Base-by-base conservation (phyloP, 2,888 invertebrate genomes). In the Lacanobia oleracea region DNA sequence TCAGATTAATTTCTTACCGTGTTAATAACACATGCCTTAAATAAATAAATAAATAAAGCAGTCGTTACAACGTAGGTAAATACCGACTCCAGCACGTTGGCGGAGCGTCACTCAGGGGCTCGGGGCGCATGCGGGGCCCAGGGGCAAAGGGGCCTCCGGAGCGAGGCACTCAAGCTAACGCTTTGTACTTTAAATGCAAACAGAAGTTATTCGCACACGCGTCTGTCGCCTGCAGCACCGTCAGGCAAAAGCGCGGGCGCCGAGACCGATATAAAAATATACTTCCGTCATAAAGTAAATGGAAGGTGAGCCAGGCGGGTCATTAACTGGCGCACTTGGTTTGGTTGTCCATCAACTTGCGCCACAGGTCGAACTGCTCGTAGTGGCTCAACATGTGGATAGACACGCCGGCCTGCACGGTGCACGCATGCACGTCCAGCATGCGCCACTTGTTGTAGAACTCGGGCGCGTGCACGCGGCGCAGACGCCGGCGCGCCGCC, bases 291-390 rank as follows among this genome's bases (percentile, higher is more conserved):
- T 75, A 82, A 80, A 72, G 4, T 48, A 64, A 76, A 75, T 60
- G 67, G 23, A 67, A 50, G 33, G 61, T 1, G 40, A 40, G 18
- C 67, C 70, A 60, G 21, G 21, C 12, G 0, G 1, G n/a, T 1
- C n/a, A 57, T 10, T 91, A 97, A 96, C 90, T 89, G 85, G 98
- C 97, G 96, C 98, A 98, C 94, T 98, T 98, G 84, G 97, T 97
- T 87, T 97, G 97, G 77, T 98, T 97, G 93, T 98, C 98, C 86
- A 98, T 97, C 83, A 98, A 96, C 93, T 98, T 98, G 91, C 98
- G 98, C 98, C 98, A 98, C 82, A 98, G 96, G 94, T 98, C 98
- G 93, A 98, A 98, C 93, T 98, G 98, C 94, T 98, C 98, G 91
- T 97, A 97, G 90, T 97, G 98, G 90, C 98, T 98, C 81, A 98